Conservation (phyloP, 2,888 invertebrate genomes). For the Ametastegia equiseti region DNA sequence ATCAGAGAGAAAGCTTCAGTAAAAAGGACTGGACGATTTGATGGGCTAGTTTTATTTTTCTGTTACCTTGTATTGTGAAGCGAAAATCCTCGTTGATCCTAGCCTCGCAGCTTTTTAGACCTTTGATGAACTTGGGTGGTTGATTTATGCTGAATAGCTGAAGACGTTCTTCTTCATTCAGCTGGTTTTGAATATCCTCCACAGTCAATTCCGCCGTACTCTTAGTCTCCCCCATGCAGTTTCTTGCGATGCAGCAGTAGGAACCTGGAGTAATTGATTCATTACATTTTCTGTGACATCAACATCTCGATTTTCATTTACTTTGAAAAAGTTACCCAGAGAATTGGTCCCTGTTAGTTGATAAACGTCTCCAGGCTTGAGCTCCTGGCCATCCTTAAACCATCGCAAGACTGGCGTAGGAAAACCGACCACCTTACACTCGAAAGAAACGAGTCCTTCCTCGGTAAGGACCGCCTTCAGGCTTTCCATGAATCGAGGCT, state of each 20-base stretch:
- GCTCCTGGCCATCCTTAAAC: conserved; percentile 95
- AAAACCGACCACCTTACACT: conserved; percentile 95
- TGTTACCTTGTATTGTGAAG: conserved; percentile 87
- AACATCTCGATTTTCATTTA: neutral
- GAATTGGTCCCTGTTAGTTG: conserved; percentile 94
- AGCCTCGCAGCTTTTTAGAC: conserved; percentile 89
- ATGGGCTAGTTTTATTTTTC: neutral
- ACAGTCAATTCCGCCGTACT: conserved; percentile 92
- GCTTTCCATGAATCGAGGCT: conserved; percentile 93
- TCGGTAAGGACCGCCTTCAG: conserved; percentile 93
- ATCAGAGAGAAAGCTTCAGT: conserved; percentile 20
- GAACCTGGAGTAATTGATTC: conserved; percentile 78
- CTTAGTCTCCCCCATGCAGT: conserved; percentile 94
- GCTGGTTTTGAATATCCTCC: conserved; percentile 93
- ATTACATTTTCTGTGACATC: neutral
- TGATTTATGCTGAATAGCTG: conserved; percentile 87
- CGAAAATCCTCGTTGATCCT: conserved; percentile 90
- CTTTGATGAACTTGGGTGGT: conserved; percentile 90
- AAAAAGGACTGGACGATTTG: neutral
- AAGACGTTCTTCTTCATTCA: conserved; percentile 90
- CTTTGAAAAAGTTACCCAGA: conserved; percentile 76
- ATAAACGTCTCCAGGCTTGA: conserved; percentile 95
- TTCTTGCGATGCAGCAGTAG: conserved; percentile 92
- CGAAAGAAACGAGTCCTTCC: conserved; percentile 94
- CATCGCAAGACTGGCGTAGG: conserved; percentile 92